Conservation (phyloP, 2,888 invertebrate genomes). For the Drosophila lutescens region DNA sequence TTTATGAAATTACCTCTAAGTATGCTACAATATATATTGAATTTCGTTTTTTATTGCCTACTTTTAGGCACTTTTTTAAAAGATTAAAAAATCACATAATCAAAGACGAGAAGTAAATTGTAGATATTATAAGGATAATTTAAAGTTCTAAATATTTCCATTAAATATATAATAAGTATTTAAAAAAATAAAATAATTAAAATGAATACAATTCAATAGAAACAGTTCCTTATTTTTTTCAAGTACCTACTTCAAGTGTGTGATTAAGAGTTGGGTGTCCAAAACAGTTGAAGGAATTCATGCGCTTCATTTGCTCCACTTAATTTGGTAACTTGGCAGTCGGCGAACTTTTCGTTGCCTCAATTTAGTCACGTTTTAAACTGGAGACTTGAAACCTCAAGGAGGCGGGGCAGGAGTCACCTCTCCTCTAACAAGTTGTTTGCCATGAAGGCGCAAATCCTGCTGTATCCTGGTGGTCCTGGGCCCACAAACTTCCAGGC, state of each 20-base stretch:
- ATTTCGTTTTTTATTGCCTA: too few relatives aligned
- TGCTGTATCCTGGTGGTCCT: conserved; percentile 40
- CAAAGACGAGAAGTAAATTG: too few relatives aligned
- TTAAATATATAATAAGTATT: too few relatives aligned
- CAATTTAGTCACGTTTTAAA: conserved; percentile 70
- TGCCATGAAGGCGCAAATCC: conserved; percentile 66
- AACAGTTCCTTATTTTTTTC: background rate
- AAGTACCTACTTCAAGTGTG: background rate
- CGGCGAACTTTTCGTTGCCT: conserved; percentile 25
- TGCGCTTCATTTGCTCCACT: conserved; percentile 54
- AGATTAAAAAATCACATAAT: too few relatives aligned
- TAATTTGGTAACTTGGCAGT: conserved; percentile 38
- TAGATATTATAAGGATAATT: too few relatives aligned
- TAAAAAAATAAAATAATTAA: too few relatives aligned
- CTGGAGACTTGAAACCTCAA: conserved; percentile 50
- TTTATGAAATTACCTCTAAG: too few relatives aligned
- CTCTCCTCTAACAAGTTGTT: conserved; percentile 70
- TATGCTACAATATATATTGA: too few relatives aligned
- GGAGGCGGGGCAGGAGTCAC: conserved; percentile 1
- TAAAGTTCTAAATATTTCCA: too few relatives aligned
- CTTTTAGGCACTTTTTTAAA: too few relatives aligned
- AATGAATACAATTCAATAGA: too few relatives aligned
- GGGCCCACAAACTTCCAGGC: conserved; percentile 8
- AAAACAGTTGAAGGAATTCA: conserved; percentile 32
- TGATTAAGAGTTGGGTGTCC: background rate